These are phyloP conservation scores for Myotis lucifugus DNA, from an alignment of 2,113 vertebrate species.

Conservation along the genomic window DNA sequence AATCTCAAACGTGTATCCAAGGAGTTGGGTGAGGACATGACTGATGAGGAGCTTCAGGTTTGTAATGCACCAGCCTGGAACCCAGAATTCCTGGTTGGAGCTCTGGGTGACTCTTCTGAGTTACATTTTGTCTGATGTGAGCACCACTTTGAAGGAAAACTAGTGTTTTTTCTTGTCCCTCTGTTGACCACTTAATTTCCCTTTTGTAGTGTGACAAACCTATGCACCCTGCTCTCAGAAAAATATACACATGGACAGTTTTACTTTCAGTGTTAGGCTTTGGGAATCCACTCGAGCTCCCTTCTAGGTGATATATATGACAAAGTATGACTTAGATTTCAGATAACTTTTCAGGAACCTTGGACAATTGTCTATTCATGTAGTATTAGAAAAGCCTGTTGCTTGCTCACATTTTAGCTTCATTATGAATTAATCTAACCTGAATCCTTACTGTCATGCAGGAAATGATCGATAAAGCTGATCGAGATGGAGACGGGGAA, in stretches of 20 bases:
- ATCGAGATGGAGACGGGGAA: slow-evolving; percentile 95
- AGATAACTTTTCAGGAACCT: neutral
- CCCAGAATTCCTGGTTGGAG: neutral
- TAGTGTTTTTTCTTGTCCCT: neutral
- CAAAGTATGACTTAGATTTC: neutral
- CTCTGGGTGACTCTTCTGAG: neutral
- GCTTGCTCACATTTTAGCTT: neutral
- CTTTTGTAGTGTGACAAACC: neutral
- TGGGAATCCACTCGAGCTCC: neutral
- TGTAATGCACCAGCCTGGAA: neutral
- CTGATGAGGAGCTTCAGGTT: slow-evolving; percentile 95
- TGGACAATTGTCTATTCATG: neutral
- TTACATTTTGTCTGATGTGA: neutral
- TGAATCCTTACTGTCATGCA: slow-evolving; percentile 70
- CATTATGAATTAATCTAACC: neutral
- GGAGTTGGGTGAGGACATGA: slow-evolving; percentile 95
- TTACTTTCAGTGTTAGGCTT: neutral
- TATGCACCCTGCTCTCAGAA: neutral
- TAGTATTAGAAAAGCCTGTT: neutral
- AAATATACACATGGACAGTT: neutral
- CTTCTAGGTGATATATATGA: neutral
- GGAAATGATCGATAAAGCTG: slow-evolving; percentile 97
- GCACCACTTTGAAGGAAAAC: neutral
- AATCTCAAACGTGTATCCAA: slow-evolving; percentile 96
- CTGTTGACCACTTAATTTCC: neutral